Percentiles rank a stretch among this genome's conserved stretches.
phyloP scores from a whole-genome alignment of 2,113 vertebrate genomes.

The Lepidothrix coronata region DNA sequence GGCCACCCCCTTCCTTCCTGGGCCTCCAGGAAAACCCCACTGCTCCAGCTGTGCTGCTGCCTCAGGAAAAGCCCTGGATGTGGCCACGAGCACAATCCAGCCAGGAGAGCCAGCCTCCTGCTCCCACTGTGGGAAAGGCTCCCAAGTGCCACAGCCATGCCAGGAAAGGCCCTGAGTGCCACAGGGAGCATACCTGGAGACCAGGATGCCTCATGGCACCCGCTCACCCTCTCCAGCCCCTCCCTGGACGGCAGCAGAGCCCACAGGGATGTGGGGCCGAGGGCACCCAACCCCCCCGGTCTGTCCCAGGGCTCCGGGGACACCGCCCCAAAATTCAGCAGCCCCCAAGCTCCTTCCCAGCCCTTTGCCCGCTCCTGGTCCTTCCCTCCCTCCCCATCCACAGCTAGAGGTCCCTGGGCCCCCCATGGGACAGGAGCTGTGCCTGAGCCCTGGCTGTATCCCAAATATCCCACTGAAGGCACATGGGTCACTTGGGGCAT shows the following conservation, averaged over 20 bases:
- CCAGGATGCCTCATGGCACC: background rate
- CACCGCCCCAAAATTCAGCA: background rate
- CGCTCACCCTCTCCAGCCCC: background rate
- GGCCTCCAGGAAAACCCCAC: background rate
- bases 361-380: background rate
- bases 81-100: background rate
- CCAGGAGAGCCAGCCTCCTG: background rate
- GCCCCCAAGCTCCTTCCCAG: background rate
- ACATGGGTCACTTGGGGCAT: rapidly evolving
- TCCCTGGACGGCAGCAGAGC: rapidly evolving
- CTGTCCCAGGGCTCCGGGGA: background rate
- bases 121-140: background rate
- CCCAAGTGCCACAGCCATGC: no score
- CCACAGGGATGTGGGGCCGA: rapidly evolving
- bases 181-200: background rate
- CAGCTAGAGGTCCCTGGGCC: no score
- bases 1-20: background rate
- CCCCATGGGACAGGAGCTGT: background rate
- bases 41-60: background rate
- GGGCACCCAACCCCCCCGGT: background rate
- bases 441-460: rapidly evolving
- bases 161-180: background rate
- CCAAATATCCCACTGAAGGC: background rate
- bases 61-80: background rate
- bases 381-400: background rate